Conservation (phyloP, 2,888 invertebrate genomes). For the Ceramica pisi region DNA sequence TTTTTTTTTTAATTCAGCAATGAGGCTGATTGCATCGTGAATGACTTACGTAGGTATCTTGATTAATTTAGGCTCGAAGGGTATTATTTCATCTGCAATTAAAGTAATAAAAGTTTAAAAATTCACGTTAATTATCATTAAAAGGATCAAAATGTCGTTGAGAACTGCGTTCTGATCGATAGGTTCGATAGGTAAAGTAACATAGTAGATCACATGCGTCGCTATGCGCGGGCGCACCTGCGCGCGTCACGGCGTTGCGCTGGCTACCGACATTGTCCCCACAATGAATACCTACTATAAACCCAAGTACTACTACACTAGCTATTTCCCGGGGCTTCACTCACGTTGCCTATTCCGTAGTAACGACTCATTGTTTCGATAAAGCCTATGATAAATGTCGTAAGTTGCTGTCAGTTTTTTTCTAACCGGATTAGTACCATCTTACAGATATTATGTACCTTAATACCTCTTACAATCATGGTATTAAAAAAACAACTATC, state of each 20-base stretch:
- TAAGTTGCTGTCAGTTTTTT: too few species aligned
- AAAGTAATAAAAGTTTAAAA: background rate
- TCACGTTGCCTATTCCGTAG: background rate
- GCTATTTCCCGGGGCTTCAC: background rate
- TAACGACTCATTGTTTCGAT: background rate
- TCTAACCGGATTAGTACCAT: too few species aligned
- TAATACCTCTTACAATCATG: too few species aligned
- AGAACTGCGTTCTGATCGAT: conserved; percentile 33
- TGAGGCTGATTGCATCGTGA: background rate
- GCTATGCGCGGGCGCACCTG: conserved; percentile 64
- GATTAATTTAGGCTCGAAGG: background rate
- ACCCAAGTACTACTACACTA: background rate
- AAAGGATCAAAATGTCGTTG: conserved; percentile 23
- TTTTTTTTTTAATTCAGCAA: background rate
- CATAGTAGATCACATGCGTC: conserved; percentile 39
- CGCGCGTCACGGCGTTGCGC: conserved; percentile 55
- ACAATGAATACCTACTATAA: conserved; percentile 49
- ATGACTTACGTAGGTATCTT: background rate
- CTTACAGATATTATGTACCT: too few species aligned
- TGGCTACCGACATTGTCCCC: conserved; percentile 45
- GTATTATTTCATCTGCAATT: background rate
- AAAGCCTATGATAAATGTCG: background rate
- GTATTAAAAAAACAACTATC: too few species aligned
- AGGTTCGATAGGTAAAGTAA: conserved; percentile 40
- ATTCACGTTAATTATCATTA: conserved; percentile 5